Conservation (phyloP, 2,113 vertebrate species). For the Halichoeres trimaculatus region DNA sequence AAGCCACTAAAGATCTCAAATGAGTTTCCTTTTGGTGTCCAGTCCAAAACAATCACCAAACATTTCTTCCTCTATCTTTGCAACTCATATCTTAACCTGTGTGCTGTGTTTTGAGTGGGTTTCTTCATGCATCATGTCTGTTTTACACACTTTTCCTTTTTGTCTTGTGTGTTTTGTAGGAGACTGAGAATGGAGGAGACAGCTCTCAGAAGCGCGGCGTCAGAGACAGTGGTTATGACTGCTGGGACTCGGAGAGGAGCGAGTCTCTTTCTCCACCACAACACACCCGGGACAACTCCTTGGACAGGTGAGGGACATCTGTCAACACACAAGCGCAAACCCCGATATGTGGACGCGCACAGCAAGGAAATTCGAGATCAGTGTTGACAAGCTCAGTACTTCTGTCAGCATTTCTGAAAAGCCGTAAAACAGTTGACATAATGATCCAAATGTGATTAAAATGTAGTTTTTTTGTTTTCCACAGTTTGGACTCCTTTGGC, state of each 20-base stretch:
- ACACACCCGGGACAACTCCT: conserved; percentile 93
- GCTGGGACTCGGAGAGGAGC: conserved; percentile 96
- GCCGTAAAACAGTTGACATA: not conserved
- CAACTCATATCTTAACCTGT: not conserved
- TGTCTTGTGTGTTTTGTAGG: conserved; percentile 53
- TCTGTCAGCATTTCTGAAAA: not conserved
- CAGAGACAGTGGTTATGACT: conserved; percentile 98
- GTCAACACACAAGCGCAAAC: conserved; percentile 11
- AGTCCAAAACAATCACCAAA: not conserved
- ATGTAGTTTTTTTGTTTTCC: conserved; percentile 65
- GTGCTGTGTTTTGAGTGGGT: not conserved
- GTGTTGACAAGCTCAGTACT: not conserved
- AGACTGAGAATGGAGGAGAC: conserved; percentile 87
- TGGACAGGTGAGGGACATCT: conserved; percentile 75
- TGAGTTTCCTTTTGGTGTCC: not conserved
- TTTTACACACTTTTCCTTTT: not conserved
- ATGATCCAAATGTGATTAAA: not conserved
- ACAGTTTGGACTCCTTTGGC: conserved; percentile 96
- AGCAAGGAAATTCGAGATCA: not conserved
- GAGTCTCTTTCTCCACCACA: conserved; percentile 95
- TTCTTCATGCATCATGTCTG: not conserved
- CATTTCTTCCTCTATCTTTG: not conserved
- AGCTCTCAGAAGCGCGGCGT: conserved; percentile 88
- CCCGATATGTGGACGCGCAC: not conserved
- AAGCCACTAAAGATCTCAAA: not conserved